Evolutionary conservation across 2,888 invertebrate genomes (phyloP).

Genomic region (Pemphredon lugubris): DNA sequence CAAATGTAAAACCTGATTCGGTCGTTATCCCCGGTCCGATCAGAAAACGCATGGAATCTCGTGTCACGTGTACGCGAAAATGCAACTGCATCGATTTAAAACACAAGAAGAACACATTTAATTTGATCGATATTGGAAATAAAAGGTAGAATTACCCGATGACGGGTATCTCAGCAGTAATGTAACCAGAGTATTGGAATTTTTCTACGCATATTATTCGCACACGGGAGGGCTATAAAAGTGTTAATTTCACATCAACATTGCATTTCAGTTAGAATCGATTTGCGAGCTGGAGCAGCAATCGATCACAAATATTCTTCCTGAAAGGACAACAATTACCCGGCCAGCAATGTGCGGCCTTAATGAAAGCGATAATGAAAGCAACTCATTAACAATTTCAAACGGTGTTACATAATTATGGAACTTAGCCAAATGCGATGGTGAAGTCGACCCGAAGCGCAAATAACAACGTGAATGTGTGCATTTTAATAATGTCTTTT

Average conservation of each 20-base stretch:
- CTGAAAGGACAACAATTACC: neutral
- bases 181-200: neutral
- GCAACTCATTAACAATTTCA: constrained; percentile 42
- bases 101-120: no score
- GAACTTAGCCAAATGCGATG: constrained; percentile 5
- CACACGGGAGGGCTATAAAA: neutral
- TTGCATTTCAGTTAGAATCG: constrained; percentile 35
- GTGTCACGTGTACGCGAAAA: no score
- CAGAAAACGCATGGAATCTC: no score
- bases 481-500: constrained; percentile 17
- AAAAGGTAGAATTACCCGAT: no score
- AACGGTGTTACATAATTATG: constrained; percentile 28
- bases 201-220: neutral
- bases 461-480: neutral
- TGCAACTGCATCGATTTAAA: neutral
- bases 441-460: constrained; percentile 8
- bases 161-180: no score
- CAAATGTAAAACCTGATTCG: no score
- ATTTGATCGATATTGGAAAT: no score
- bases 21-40: no score
- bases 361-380: constrained; percentile 50
- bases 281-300: constrained; percentile 5
- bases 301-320: neutral
- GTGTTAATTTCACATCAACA: constrained; percentile 17
- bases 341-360: constrained; percentile 3